Conservation (phyloP, 92 coral and sea anemone species). For the Paramuricea clavata region DNA sequence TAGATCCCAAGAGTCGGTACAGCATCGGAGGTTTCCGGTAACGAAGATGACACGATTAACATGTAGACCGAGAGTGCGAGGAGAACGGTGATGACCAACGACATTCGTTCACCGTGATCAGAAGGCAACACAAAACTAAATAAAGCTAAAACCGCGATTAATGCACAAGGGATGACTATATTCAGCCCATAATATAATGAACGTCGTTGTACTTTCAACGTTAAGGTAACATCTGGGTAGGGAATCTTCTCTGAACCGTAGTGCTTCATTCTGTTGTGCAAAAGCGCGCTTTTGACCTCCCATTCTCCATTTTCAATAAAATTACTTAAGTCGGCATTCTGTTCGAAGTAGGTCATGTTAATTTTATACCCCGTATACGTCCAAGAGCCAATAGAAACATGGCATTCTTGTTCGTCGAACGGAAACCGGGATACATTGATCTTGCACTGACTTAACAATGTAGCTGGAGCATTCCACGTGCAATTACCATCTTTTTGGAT, state of each 20-base stretch:
- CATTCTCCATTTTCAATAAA: constrained; percentile 62
- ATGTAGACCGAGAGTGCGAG: constrained; percentile 61
- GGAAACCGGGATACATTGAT: constrained; percentile 80
- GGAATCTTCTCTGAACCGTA: background rate
- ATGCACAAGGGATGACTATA: constrained; percentile 49
- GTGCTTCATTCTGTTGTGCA: background rate
- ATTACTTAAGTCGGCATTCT: background rate
- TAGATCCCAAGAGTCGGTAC: constrained; percentile 49
- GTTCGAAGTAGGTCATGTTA: constrained; percentile 50
- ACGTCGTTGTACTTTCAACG: constrained; percentile 25
- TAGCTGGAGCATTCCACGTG: constrained; percentile 86
- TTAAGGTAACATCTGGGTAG: constrained; percentile 13
- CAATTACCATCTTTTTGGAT: constrained; percentile 75
- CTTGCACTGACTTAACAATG: constrained; percentile 80
- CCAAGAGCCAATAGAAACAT: constrained; percentile 81
- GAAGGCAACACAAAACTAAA: constrained; percentile 49
- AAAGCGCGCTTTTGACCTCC: constrained; percentile 20
- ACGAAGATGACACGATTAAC: constrained; percentile 46
- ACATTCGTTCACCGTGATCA: constrained; percentile 55
- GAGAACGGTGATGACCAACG: constrained; percentile 52
- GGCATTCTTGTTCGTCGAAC: constrained; percentile 75
- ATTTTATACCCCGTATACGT: constrained; percentile 71
- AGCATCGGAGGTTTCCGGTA: constrained; percentile 58
- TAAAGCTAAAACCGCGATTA: constrained; percentile 46
- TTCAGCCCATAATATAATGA: constrained; percentile 44